phyloP scores from a whole-genome alignment of 2,113 vertebrate genomes.

The Malurus elegans region DNA sequence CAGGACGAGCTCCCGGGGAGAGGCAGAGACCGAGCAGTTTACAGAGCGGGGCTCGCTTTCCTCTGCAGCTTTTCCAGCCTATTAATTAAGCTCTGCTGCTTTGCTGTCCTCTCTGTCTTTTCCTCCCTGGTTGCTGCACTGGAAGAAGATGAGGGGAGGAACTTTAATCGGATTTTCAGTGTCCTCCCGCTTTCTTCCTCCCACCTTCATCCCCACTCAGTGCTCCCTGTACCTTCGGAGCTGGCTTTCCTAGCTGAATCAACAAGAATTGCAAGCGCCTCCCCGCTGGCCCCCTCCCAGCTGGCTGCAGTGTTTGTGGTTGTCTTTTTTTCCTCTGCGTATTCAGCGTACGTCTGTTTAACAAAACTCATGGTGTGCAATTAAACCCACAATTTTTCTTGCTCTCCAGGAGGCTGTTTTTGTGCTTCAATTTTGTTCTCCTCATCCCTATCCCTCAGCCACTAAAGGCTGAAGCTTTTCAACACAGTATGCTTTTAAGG shows the following conservation, averaged over 20 bases:
- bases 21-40: background rate
- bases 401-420: background rate
- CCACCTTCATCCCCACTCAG: background rate
- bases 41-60: rapidly evolving
- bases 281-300: background rate
- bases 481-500: background rate
- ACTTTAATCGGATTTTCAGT: background rate
- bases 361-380: background rate
- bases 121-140: background rate
- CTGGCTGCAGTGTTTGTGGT: background rate
- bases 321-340: background rate
- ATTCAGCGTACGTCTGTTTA: rapidly evolving
- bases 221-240: rapidly evolving
- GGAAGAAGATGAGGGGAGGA: background rate
- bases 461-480: background rate
- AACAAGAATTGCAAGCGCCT: background rate
- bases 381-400: background rate
- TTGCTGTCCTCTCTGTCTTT: background rate
- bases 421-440: background rate
- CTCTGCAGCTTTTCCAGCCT: background rate
- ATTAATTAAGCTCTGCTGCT: background rate
- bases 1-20: background rate
- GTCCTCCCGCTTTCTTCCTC: background rate
- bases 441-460: background rate
- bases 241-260: background rate